These are phyloP conservation scores for Eurytemora carolleeae DNA, from an alignment of 1,140 invertebrate species.

Conservation along the genomic window DNA sequence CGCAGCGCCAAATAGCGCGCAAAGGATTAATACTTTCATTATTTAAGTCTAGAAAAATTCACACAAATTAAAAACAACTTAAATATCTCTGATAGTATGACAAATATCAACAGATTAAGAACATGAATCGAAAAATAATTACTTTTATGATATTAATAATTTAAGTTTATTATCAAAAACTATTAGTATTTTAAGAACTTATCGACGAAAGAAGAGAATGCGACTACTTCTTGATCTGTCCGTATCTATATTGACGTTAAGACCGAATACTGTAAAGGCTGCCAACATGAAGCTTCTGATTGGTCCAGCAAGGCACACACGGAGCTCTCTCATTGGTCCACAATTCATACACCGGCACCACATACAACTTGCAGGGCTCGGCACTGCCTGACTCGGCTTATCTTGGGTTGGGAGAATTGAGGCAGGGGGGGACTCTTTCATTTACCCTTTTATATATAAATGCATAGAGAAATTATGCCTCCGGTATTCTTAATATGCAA, in stretches of 20 bases:
- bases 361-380: no score
- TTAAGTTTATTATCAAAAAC: not conserved
- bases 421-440: no score
- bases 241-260: not conserved
- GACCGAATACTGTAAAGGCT: not conserved
- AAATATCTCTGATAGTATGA: no score
- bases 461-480: no score
- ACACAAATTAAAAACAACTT: no score
- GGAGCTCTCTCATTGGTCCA: conserved; percentile 14
- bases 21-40: conserved; percentile 8
- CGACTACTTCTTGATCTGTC: not conserved
- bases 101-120: no score
- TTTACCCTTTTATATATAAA: no score
- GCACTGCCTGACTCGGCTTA: no score
- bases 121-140: not conserved
- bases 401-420: no score
- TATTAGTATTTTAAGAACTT: not conserved
- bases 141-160: not conserved
- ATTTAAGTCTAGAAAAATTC: no score
- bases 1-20: conserved; percentile 9
- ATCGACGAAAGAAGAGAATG: not conserved
- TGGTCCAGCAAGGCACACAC: conserved; percentile 3
- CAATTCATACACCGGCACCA: no score
- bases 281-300: not conserved
- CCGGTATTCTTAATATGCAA: no score